Conservation (phyloP, 30 jellyfish, hydroid and myxozoan species). For the Chrysaora quinquecirrha region DNA sequence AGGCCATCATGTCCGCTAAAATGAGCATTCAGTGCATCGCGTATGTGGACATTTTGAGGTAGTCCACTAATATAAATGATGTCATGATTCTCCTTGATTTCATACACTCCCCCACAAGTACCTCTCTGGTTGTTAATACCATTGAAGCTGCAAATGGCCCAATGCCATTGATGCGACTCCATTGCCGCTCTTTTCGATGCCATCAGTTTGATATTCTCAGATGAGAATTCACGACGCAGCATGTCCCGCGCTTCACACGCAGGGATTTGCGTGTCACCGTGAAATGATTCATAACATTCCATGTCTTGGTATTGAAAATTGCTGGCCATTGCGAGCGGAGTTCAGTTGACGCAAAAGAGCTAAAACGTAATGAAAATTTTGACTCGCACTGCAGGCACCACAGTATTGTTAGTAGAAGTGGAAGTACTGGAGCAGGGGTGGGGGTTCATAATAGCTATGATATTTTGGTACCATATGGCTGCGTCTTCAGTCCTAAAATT, state of each 20-base stretch:
- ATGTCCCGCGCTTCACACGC: conserved; percentile 57
- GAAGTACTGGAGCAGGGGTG: too few relatives aligned
- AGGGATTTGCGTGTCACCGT: background rate
- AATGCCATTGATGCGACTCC: conserved; percentile 79
- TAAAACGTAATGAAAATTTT: too few relatives aligned
- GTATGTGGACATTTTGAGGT: conserved; percentile 86
- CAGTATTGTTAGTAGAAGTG: too few relatives aligned
- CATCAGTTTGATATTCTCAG: conserved; percentile 84
- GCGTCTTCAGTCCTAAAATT: too few relatives aligned
- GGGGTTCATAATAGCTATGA: too few relatives aligned
- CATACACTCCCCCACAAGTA: conserved; percentile 97
- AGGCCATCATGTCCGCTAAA: conserved; percentile 97
- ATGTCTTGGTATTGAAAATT: too few relatives aligned
- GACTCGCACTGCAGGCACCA: too few relatives aligned
- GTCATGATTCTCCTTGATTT: conserved; percentile 70
- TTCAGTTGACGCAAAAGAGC: too few relatives aligned
- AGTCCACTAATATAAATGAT: conserved; percentile 96
- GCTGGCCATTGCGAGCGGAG: too few relatives aligned
- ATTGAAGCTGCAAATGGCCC: conserved; percentile 91
- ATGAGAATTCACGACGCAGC: conserved; percentile 88
- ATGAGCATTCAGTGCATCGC: conserved; percentile 98
- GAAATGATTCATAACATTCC: too few relatives aligned
- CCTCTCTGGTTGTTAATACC: conserved; percentile 71
- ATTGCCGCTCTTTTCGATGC: conserved; percentile 72
- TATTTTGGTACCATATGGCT: too few relatives aligned